Conservation (phyloP, 2,797 vertebrate genomes). For the Rhinophrynus dorsalis region DNA sequence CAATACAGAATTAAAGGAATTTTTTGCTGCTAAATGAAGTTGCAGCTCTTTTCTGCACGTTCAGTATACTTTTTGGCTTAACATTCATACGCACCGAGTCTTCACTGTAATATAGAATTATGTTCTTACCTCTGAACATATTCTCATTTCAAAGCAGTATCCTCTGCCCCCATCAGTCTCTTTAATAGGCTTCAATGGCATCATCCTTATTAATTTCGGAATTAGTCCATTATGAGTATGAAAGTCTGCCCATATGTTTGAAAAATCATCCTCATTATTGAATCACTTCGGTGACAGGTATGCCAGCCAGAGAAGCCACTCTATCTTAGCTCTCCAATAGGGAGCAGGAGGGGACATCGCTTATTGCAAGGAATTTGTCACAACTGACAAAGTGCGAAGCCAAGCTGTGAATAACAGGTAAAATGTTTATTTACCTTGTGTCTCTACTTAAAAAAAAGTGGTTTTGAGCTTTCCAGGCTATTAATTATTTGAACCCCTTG, state of each 20-base stretch:
- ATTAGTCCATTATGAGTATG: constrained; percentile 41
- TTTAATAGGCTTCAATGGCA: constrained; percentile 42
- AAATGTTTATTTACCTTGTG: not conserved
- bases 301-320: constrained; percentile 16
- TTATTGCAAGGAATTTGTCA: constrained; percentile 37
- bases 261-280: constrained; percentile 46
- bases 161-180: constrained; percentile 35
- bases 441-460: too few species aligned
- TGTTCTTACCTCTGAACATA: constrained; percentile 38
- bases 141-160: constrained; percentile 43
- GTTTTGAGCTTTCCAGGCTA: too few species aligned
- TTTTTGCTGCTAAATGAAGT: too few species aligned
- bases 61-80: constrained; percentile 16
- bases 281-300: constrained; percentile 38
- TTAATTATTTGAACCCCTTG: too few species aligned
- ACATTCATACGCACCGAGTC: constrained; percentile 20
- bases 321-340: constrained; percentile 30
- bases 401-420: constrained; percentile 25
- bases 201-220: constrained; percentile 47
- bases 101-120: constrained; percentile 31
- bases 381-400: not conserved
- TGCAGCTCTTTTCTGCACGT: not conserved
- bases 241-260: constrained; percentile 43
- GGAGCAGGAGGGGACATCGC: constrained; percentile 14
- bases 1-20: too few species aligned